These are phyloP conservation scores for Caiman crocodilus DNA, from an alignment of 2,797 vertebrate species.

Conservation along the genomic window DNA sequence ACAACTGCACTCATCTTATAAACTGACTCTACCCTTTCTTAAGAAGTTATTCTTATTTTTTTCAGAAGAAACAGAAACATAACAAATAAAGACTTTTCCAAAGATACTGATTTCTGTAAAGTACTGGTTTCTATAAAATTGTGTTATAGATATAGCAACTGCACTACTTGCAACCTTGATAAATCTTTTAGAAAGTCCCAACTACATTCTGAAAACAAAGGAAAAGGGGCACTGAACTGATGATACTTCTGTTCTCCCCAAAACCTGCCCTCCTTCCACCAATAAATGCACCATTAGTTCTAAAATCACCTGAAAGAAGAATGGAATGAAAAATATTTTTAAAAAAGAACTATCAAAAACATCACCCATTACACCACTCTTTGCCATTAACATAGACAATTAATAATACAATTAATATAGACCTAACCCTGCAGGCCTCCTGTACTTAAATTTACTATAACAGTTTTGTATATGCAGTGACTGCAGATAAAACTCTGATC, in stretches of 20 bases:
- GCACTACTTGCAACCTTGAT: background rate
- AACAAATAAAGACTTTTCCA: background rate
- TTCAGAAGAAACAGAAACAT: background rate
- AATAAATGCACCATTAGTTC: too few species aligned
- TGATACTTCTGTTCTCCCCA: background rate
- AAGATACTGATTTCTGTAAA: background rate
- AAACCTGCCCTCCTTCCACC: background rate
- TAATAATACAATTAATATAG: background rate
- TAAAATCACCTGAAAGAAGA: background rate
- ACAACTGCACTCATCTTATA: background rate
- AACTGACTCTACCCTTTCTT: background rate
- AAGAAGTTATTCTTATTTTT: background rate
- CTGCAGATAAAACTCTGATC: background rate
- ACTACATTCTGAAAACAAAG: background rate
- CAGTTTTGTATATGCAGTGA: background rate
- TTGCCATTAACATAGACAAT: background rate
- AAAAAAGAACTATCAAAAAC: background rate
- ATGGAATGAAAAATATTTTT: background rate
- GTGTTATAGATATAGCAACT: too few species aligned
- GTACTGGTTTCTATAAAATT: background rate
- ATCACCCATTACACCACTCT: background rate
- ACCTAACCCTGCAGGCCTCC: background rate
- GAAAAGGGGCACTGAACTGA: background rate
- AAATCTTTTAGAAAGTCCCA: background rate
- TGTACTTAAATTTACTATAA: background rate